These are phyloP conservation scores for Amphipyra berbera DNA, from an alignment of 2,888 invertebrate species.

Conservation along the genomic window DNA sequence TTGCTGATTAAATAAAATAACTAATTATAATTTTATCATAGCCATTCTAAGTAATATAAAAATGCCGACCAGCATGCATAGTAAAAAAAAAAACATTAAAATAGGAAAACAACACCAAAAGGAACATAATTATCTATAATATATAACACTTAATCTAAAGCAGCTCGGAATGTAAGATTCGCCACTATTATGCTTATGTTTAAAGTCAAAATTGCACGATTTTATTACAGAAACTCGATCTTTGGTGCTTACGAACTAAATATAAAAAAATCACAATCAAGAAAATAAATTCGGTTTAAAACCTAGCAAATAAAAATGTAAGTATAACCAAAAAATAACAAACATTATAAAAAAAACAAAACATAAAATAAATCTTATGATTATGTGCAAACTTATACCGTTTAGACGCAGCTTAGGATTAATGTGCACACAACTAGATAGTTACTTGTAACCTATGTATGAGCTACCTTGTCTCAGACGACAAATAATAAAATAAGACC, in stretches of 20 bases:
- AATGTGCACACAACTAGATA: constrained; percentile 65
- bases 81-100: constrained; percentile 64
- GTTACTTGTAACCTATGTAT: constrained; percentile 51
- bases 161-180: constrained; percentile 69
- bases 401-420: constrained; percentile 34
- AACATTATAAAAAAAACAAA: constrained; percentile 57
- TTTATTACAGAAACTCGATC: constrained; percentile 77
- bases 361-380: constrained; percentile 36
- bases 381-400: constrained; percentile 49
- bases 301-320: constrained; percentile 60
- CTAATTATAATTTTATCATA: constrained; percentile 42
- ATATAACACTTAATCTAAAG: constrained; percentile 71
- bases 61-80: constrained; percentile 79
- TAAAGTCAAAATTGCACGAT: constrained; percentile 83
- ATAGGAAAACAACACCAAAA: constrained; percentile 64
- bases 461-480: constrained; percentile 64
- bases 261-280: constrained; percentile 79
- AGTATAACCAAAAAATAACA: constrained; percentile 66
- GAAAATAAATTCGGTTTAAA: constrained; percentile 78
- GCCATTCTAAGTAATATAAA: constrained; percentile 58
- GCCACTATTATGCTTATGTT: constrained; percentile 69
- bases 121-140: constrained; percentile 67
- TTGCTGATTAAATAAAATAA: constrained; percentile 10
- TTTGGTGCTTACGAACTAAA: constrained; percentile 84
- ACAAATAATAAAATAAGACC: constrained; percentile 69